A percentile compares a stretch with the other conserved stretches of the same genome.
phyloP scores from a whole-genome alignment of 30 jellyfish, hydroid and myxozoan species.

The Aurelia sp. region DNA sequence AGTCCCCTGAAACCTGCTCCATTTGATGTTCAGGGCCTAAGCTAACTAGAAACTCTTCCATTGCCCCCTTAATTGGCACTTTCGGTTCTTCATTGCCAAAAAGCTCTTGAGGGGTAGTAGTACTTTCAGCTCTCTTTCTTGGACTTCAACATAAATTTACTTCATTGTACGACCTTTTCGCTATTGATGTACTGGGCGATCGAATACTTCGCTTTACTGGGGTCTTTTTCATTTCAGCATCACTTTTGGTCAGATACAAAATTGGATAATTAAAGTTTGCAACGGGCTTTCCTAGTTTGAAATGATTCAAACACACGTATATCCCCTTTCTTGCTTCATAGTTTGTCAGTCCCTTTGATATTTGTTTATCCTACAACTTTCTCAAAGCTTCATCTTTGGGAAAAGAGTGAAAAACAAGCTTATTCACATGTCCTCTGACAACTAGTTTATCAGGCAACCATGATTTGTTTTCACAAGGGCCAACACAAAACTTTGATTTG shows the following conservation, averaged over 20 bases:
- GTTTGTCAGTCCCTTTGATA: background rate
- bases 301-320: background rate
- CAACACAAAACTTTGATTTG: slow-evolving; percentile 13
- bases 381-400: slow-evolving; percentile 1
- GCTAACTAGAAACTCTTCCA: background rate
- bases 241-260: background rate
- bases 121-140: too few species aligned
- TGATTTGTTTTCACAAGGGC: background rate
- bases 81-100: too few species aligned
- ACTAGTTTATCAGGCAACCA: background rate
- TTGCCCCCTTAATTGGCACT: too few species aligned
- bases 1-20: slow-evolving; percentile 24
- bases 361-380: background rate
- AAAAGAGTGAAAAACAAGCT: background rate
- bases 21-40: background rate
- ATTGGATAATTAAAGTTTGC: background rate
- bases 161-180: too few species aligned
- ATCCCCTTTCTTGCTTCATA: background rate
- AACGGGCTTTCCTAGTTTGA: background rate
- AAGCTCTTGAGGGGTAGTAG: too few species aligned
- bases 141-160: too few species aligned
- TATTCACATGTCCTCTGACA: slow-evolving; percentile 4
- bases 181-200: too few species aligned
- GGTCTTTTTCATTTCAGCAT: background rate
- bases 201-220: background rate